phyloP scores from a whole-genome alignment of 2,888 invertebrate species.

The Trissolcus brochymenae region DNA sequence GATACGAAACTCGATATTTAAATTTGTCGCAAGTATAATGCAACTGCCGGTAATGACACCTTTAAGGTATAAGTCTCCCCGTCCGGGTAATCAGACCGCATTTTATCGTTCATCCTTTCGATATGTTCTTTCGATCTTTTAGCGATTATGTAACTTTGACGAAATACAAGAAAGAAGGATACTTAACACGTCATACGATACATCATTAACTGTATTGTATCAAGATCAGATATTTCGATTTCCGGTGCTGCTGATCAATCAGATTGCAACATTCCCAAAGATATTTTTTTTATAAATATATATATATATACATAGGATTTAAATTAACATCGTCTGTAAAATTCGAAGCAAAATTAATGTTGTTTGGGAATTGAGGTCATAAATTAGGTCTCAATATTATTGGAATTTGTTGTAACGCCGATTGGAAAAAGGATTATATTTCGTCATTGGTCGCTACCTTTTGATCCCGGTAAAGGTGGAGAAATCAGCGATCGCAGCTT shows the following conservation, averaged over 20 bases:
- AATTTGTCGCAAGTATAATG: constrained; percentile 71
- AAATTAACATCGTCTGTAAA: too few species aligned
- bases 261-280: too few species aligned
- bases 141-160: constrained; percentile 55
- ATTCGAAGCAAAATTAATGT: too few species aligned
- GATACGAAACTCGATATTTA: constrained; percentile 76
- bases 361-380: too few species aligned
- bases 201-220: constrained; percentile 21
- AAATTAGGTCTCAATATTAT: too few species aligned
- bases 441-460: constrained; percentile 54
- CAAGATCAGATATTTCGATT: constrained; percentile 15
- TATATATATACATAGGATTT: too few species aligned
- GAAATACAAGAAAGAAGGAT: constrained; percentile 42
- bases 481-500: constrained; percentile 54
- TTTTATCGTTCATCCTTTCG: constrained; percentile 65
- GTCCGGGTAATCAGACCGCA: constrained; percentile 69
- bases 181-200: constrained; percentile 44
- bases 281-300: too few species aligned
- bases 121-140: constrained; percentile 54
- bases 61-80: constrained; percentile 65
- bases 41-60: constrained; percentile 63
- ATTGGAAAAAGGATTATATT: constrained; percentile 49
- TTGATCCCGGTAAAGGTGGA: constrained; percentile 48
- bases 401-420: constrained; percentile 39
- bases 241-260: not conserved